A percentile compares a stretch with the other conserved stretches of the same genome.
These are phyloP conservation scores for Platysteira castanea DNA, from an alignment of 2,113 vertebrate genomes.

Conservation along the genomic window DNA sequence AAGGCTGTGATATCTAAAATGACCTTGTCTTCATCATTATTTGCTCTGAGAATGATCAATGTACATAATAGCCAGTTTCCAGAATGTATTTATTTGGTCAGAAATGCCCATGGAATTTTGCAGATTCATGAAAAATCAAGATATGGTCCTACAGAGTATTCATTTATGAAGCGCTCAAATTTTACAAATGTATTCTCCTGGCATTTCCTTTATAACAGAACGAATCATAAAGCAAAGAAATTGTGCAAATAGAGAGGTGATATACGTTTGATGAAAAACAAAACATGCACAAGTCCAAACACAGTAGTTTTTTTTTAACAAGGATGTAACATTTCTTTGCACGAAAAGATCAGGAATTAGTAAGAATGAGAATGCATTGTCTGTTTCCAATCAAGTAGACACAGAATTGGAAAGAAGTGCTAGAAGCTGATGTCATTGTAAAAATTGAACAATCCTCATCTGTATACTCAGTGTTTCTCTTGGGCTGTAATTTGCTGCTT, in stretches of 20 bases:
- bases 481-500: not conserved
- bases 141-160: not conserved
- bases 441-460: not conserved
- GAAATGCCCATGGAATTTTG: not conserved
- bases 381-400: conserved; percentile 22
- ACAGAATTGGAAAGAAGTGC: not conserved
- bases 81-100: not conserved
- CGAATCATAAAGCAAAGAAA: not conserved
- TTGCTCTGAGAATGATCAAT: not conserved
- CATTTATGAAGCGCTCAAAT: not conserved
- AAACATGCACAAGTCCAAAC: not conserved
- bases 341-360: not conserved
- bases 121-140: not conserved
- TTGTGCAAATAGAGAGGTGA: not conserved
- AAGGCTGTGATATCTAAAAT: not conserved
- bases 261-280: not conserved
- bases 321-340: not conserved
- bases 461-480: not conserved
- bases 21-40: not conserved
- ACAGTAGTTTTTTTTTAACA: not conserved
- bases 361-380: not conserved
- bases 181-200: not conserved
- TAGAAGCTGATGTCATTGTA: not conserved
- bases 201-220: not conserved
- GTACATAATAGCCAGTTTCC: not conserved